Conservation (phyloP, 1,140 invertebrate species). For the Tetragnatha versicolor region DNA sequence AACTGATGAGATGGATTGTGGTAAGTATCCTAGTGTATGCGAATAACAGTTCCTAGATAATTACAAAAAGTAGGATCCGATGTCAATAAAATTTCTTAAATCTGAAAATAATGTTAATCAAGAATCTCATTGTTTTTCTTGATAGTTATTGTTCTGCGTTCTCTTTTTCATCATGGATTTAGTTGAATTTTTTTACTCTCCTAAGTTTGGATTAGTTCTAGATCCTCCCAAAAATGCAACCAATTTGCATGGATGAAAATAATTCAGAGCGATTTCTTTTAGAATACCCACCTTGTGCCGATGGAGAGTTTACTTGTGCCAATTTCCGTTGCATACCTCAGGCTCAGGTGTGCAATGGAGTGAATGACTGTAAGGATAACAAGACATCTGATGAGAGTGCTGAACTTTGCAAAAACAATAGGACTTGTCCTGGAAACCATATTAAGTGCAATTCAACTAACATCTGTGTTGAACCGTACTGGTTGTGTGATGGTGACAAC, state of each 20-base stretch:
- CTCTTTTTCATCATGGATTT: too few relatives aligned
- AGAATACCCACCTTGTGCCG: constrained; percentile 84
- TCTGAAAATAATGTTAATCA: too few relatives aligned
- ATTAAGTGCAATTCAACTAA: constrained; percentile 92
- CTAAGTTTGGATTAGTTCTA: too few relatives aligned
- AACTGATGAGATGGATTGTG: constrained; percentile 90
- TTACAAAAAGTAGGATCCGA: too few relatives aligned
- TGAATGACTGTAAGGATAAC: constrained; percentile 94
- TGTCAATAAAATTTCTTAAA: too few relatives aligned
- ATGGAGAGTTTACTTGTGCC: constrained; percentile 92
- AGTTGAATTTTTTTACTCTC: too few relatives aligned
- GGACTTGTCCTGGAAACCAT: constrained; percentile 84
- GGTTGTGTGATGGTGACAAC: constrained; percentile 88
- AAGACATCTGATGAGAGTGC: constrained; percentile 89
- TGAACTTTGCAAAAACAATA: constrained; percentile 80
- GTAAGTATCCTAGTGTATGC: constrained; percentile 61
- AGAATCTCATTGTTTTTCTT: too few relatives aligned
- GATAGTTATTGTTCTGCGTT: too few relatives aligned
- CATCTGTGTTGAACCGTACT: constrained; percentile 94
- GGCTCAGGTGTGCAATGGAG: constrained; percentile 87
- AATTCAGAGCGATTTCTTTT: neutral
- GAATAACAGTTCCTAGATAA: too few relatives aligned
- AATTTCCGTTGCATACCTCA: constrained; percentile 89
- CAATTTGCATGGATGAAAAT: too few relatives aligned
- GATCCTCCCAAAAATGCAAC: too few relatives aligned